Percentiles rank a stretch among this genome's conserved stretches.
These are phyloP conservation scores for Patella ulyssiponensis DNA, from an alignment of 2,888 invertebrate species.

Conservation along the genomic window DNA sequence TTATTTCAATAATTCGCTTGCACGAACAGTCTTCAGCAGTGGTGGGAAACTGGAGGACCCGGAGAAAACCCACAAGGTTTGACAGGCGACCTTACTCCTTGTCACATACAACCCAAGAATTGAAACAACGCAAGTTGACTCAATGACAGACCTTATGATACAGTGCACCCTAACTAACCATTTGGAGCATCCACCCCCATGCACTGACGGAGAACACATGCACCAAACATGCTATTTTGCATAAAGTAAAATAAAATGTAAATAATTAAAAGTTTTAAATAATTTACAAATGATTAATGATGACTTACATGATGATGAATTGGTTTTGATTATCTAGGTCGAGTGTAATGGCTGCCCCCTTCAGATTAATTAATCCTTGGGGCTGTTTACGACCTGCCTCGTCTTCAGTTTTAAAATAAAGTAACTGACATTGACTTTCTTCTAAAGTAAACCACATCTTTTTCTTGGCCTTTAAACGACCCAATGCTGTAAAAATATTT, in stretches of 20 bases:
- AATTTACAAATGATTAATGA: neutral
- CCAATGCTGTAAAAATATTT: conserved; percentile 61
- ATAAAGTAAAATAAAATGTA: neutral
- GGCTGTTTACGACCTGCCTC: conserved; percentile 62
- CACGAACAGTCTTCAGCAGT: too few species aligned
- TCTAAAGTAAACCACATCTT: conserved; percentile 71
- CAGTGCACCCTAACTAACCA: too few species aligned
- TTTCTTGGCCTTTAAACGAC: conserved; percentile 65
- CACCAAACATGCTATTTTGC: neutral
- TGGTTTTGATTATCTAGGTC: conserved; percentile 70
- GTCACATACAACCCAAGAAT: too few species aligned
- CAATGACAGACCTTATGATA: too few species aligned
- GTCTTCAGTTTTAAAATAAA: conserved; percentile 66
- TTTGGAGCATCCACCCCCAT: too few species aligned
- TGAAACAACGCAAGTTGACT: too few species aligned
- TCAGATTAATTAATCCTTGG: conserved; percentile 64
- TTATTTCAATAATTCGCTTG: too few species aligned
- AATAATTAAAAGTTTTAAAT: too few species aligned
- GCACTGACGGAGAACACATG: neutral
- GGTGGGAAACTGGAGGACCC: too few species aligned
- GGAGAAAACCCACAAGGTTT: too few species aligned
- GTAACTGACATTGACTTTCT: conserved; percentile 66
- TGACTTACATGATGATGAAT: conserved; percentile 71
- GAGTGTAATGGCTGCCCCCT: conserved; percentile 69
- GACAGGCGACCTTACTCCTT: too few species aligned